Evolutionary conservation across 2,888 invertebrate genomes (phyloP).

Genomic region (Trilocha varians): DNA sequence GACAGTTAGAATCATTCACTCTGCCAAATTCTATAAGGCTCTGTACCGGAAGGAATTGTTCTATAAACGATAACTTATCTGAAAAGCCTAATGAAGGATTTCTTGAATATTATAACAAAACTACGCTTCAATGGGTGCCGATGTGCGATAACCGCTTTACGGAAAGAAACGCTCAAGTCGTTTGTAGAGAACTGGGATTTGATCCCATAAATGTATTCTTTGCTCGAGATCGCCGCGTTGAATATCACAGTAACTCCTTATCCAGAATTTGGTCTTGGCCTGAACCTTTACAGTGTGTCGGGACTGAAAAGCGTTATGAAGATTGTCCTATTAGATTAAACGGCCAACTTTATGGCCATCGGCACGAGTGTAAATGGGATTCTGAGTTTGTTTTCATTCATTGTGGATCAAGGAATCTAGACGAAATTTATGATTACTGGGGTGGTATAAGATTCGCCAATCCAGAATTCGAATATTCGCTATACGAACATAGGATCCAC

Average conservation of each 20-base stretch:
- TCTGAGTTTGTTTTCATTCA: constrained; percentile 93
- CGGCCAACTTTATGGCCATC: constrained; percentile 89
- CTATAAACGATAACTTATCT: constrained; percentile 66
- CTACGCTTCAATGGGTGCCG: constrained; percentile 96
- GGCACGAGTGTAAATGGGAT: constrained; percentile 91
- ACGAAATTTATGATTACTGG: constrained; percentile 86
- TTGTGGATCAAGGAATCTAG: constrained; percentile 83
- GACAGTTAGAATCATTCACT: constrained; percentile 72
- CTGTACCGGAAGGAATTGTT: constrained; percentile 83
- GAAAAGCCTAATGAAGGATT: constrained; percentile 84
- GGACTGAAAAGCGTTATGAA: constrained; percentile 82
- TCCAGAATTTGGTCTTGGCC: constrained; percentile 95
- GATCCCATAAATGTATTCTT: constrained; percentile 92
- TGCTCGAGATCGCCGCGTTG: constrained; percentile 87
- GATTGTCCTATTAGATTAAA: constrained; percentile 91
- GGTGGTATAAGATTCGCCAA: constrained; percentile 95
- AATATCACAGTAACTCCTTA: constrained; percentile 90
- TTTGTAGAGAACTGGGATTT: constrained; percentile 93
- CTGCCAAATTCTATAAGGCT: constrained; percentile 80
- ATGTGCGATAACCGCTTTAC: constrained; percentile 97
- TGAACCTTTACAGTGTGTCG: constrained; percentile 89
- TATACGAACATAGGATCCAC: constrained; percentile 86
- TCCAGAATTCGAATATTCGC: constrained; percentile 89
- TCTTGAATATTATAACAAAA: constrained; percentile 94
- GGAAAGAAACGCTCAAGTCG: constrained; percentile 96